Percentiles rank a stretch among this genome's conserved stretches.
phyloP scores from a whole-genome alignment of 2,113 vertebrate genomes.

The Passerina amoena region DNA sequence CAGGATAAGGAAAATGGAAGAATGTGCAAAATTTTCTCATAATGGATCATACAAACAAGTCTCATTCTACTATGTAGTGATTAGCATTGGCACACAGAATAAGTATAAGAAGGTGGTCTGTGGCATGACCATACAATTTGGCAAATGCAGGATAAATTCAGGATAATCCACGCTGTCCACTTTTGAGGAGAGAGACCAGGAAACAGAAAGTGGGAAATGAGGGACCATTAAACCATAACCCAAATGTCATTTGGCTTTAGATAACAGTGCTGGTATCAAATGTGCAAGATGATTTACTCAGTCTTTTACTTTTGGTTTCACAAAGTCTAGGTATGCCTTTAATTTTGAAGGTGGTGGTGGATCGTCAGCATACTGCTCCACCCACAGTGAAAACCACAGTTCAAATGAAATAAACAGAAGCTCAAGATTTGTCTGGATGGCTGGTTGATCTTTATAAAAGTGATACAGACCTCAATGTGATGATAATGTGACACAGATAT shows the following conservation, averaged over 20 bases:
- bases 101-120: neutral
- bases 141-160: neutral
- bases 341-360: neutral
- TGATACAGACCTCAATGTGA: neutral
- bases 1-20: neutral
- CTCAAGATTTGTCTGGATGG: neutral
- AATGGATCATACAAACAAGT: neutral
- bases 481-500: neutral
- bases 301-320: neutral
- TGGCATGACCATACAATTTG: neutral
- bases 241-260: neutral
- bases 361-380: neutral
- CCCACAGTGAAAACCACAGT: neutral
- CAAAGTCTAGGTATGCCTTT: neutral
- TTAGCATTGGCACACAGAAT: neutral
- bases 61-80: neutral
- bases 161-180: accelerated
- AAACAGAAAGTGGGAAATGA: neutral
- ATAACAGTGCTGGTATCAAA: neutral
- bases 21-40: neutral
- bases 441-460: neutral
- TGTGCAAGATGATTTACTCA: neutral
- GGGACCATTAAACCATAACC: neutral
- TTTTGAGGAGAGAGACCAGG: neutral
- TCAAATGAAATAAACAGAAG: neutral